Base-by-base conservation (phyloP, 1,140 invertebrate genomes). In the Anagrus nilaparvatae region DNA sequence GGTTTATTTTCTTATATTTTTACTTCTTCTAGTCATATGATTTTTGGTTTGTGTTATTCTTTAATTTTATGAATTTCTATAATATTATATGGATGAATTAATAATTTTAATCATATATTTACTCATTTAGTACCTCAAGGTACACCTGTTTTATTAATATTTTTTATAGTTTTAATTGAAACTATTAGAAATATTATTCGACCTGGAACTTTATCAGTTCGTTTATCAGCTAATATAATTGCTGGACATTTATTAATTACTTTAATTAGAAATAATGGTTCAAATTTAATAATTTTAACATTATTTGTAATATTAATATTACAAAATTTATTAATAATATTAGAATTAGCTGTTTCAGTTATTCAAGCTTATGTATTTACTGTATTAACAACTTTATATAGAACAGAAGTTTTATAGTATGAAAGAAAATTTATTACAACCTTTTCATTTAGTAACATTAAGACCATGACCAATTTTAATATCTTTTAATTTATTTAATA, bases 151-250 rank as follows among this genome's bases (percentile, higher is more conserved):
- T 74, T 51, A 69, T 74, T 35, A 75, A 81, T 69, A 65, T 61
- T 46, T 76, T 71, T 65, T 79, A 79, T 76, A 80, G 67, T 76
- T 25, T 50, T 71, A 52, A 74, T 75, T 70, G 69, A 75, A 75
- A 64, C 65, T 37, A 73, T 75, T 64, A 75, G 71, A 51, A 71
- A 71, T 64, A 24, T 74, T 29, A 80, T 81, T 67, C 76, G 74
- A 6, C 77, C 76, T 7, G 54, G 65, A 55, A 80, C 76, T 3
- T 61, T 81, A 66, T 67, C 72, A 21, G 65, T 81, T 36, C 78
- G 77, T 44, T 55, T 81, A 65, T 68, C 72, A 9, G 77, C 78
- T 27, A 79, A 80, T 70, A 78, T 80, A 73, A 78, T 79, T 68
- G 76, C 77, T 10, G 77, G 77, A 0, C 77, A 79, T 56, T 58